Percentiles rank a stretch among this genome's conserved stretches.
Conservation (phyloP, 2,888 invertebrate species). For the Julus scandinavius region DNA sequence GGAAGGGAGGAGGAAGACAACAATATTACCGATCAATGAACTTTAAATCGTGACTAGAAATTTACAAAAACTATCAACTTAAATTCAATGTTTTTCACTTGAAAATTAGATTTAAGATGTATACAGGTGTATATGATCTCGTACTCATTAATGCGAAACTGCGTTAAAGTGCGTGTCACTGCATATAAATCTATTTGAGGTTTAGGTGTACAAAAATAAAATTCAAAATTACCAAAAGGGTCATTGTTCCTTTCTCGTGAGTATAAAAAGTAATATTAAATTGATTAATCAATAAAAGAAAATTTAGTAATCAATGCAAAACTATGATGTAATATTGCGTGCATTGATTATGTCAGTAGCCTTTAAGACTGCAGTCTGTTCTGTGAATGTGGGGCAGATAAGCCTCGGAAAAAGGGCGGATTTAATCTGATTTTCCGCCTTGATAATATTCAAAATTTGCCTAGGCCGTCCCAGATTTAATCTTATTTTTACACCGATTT, state of each 20-base stretch:
- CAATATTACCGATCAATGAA: background rate
- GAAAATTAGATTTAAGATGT: background rate
- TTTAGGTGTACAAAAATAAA: background rate
- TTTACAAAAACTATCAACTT: background rate
- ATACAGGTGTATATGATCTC: background rate
- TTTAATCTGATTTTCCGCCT: background rate
- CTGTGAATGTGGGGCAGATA: background rate
- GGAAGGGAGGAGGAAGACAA: no score
- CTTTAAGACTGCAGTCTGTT: background rate
- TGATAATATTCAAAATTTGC: conserved; percentile 26
- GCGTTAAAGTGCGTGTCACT: background rate
- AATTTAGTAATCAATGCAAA: background rate
- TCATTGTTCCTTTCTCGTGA: background rate
- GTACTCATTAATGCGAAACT: conserved; percentile 24
- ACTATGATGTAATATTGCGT: background rate
- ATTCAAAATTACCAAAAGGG: background rate
- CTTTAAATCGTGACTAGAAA: background rate
- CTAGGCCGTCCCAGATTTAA: conserved; percentile 22
- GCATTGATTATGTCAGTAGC: background rate
- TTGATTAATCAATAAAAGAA: no score
- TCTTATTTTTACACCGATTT: background rate
- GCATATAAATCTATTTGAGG: background rate
- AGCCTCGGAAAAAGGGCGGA: background rate
- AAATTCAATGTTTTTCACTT: background rate
- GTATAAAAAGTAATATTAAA: background rate